These are phyloP conservation scores for Deroplatys truncata DNA, from an alignment of 2,888 invertebrate genomes.

Conservation along the genomic window DNA sequence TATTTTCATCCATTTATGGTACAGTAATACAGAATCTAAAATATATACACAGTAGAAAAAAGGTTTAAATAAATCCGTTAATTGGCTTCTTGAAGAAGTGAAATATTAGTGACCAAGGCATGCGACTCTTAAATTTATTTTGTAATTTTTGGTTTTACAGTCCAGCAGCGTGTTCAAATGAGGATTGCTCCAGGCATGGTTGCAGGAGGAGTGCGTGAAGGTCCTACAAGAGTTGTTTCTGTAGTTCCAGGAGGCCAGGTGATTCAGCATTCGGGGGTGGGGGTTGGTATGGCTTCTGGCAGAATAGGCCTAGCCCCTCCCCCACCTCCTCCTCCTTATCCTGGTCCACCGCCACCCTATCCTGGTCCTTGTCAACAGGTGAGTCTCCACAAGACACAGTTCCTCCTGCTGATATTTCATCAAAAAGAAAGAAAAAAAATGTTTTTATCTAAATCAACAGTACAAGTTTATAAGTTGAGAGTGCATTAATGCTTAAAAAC, in stretches of 20 bases:
- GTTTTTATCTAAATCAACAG: not conserved
- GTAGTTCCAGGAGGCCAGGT: conserved; percentile 7
- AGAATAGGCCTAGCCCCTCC: conserved; percentile 42
- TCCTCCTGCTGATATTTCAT: conserved; percentile 27
- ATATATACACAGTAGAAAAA: no score
- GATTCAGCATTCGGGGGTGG: conserved; percentile 21
- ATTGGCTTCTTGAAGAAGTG: no score
- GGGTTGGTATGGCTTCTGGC: conserved; percentile 12
- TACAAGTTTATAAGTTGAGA: not conserved
- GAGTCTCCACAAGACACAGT: conserved; percentile 30
- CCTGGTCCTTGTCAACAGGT: conserved; percentile 47
- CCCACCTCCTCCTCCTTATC: conserved; percentile 69
- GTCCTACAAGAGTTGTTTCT: conserved; percentile 14
- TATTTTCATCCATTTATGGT: no score
- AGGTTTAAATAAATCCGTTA: no score
- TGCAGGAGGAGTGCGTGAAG: conserved; percentile 4
- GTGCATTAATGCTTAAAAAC: no score
- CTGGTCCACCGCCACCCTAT: conserved; percentile 66
- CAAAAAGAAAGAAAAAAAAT: not conserved
- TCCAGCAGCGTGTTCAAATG: conserved; percentile 20
- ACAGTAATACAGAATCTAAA: no score
- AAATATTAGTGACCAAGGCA: not conserved
- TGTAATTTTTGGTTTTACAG: not conserved
- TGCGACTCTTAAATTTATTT: not conserved
- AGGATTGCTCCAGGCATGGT: conserved; percentile 13